phyloP scores from a whole-genome alignment of 1,140 invertebrate genomes.

The Polypedilum vanderplanki region DNA sequence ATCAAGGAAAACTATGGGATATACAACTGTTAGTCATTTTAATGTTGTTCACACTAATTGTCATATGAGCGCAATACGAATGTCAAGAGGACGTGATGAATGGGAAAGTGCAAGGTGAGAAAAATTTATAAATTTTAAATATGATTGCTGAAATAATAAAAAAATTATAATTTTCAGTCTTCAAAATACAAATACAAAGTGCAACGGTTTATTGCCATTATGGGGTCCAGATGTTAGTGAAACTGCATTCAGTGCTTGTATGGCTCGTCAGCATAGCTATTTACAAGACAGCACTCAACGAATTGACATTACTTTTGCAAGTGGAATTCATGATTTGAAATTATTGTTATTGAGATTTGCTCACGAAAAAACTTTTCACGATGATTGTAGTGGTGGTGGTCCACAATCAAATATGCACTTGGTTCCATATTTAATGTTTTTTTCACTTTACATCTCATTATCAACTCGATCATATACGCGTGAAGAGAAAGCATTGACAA shows the following conservation, averaged over 20 bases:
- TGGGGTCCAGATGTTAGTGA: slow-evolving; percentile 96
- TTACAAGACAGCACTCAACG: slow-evolving; percentile 78
- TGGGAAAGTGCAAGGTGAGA: slow-evolving; percentile 82
- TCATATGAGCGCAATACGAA: slow-evolving; percentile 87
- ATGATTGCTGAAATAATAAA: too few relatives aligned
- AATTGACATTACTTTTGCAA: slow-evolving; percentile 79
- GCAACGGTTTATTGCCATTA: slow-evolving; percentile 90
- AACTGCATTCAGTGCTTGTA: slow-evolving; percentile 86
- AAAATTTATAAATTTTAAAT: too few relatives aligned
- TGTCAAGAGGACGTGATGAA: slow-evolving; percentile 74
- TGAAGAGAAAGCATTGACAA: slow-evolving; percentile 64
- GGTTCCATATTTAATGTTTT: slow-evolving; percentile 88
- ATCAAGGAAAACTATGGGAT: slow-evolving; percentile 71
- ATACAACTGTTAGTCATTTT: slow-evolving; percentile 95
- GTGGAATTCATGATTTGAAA: slow-evolving; percentile 91
- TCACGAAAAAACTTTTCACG: slow-evolving; percentile 90
- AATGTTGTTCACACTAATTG: slow-evolving; percentile 98
- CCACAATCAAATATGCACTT: slow-evolving; percentile 96
- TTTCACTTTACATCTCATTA: slow-evolving; percentile 77
- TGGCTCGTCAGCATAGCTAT: slow-evolving; percentile 84
- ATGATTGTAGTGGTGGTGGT: slow-evolving; percentile 93
- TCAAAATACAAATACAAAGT: slow-evolving; percentile 95
- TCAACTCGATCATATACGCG: slow-evolving; percentile 44
- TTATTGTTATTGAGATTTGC: slow-evolving; percentile 83
- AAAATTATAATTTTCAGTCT: slow-evolving; percentile 47